Percentiles rank a stretch among this genome's conserved stretches.
Conservation (phyloP, 2,888 invertebrate genomes). For the Caenorhabditis angaria region DNA sequence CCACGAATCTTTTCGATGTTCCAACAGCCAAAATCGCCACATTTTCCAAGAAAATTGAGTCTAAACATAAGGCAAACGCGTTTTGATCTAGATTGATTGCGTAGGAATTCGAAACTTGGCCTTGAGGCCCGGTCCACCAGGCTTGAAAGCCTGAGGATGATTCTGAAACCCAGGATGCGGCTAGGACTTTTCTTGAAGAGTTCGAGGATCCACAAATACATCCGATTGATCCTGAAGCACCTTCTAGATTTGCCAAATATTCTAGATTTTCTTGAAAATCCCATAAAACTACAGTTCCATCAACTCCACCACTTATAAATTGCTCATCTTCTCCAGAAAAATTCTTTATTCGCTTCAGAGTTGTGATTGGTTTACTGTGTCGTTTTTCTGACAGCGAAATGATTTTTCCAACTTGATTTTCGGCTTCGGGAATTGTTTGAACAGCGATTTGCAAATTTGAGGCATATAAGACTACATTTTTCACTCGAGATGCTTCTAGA, state of each 20-base stretch:
- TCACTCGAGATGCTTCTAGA: slow-evolving; percentile 31
- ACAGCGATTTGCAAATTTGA: slow-evolving; percentile 46
- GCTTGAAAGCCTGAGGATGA: slow-evolving; percentile 18
- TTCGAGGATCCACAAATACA: slow-evolving; percentile 27
- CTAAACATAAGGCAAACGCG: slow-evolving; percentile 35
- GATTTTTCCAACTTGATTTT: slow-evolving; percentile 28
- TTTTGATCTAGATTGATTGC: slow-evolving; percentile 28
- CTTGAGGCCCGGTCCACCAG: slow-evolving; percentile 25
- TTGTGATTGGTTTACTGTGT: slow-evolving; percentile 47
- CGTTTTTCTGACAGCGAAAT: slow-evolving; percentile 35
- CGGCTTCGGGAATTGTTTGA: slow-evolving; percentile 36
- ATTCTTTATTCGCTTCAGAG: slow-evolving; percentile 45
- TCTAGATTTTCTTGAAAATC: slow-evolving; percentile 14
- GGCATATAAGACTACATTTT: slow-evolving; percentile 41
- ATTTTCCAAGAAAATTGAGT: slow-evolving; percentile 26
- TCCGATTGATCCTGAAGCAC: slow-evolving; percentile 31
- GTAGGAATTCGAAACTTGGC: slow-evolving; percentile 6
- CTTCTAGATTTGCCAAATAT: slow-evolving; percentile 22
- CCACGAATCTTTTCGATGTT: slow-evolving; percentile 57
- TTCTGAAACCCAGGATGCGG: slow-evolving; percentile 29
- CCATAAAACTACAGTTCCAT: slow-evolving; percentile 28
- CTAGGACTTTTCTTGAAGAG: slow-evolving; percentile 10
- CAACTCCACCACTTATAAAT: slow-evolving; percentile 36
- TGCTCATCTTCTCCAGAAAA: slow-evolving; percentile 12
- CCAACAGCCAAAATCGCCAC: slow-evolving; percentile 52